These are phyloP conservation scores for Chironomus tepperi DNA, from an alignment of 1,140 invertebrate species.

Conservation along the genomic window DNA sequence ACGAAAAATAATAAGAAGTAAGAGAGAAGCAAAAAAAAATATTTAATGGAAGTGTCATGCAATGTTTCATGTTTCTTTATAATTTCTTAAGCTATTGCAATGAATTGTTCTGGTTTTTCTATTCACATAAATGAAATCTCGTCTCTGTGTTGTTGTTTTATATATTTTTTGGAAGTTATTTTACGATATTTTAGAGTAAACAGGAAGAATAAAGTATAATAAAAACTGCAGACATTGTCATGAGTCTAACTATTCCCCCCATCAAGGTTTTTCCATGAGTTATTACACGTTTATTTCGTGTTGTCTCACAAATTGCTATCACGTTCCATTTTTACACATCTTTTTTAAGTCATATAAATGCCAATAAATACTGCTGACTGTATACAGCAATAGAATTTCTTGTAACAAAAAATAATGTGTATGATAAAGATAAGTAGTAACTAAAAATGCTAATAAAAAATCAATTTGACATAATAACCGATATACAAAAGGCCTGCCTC, in stretches of 20 bases:
- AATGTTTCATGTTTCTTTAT: neutral
- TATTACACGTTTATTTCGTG: too few species aligned
- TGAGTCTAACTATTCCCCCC: too few species aligned
- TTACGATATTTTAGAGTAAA: too few species aligned
- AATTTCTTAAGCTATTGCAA: neutral
- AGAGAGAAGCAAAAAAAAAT: neutral
- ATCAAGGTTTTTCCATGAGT: too few species aligned
- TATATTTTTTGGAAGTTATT: neutral
- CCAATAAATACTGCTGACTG: too few species aligned
- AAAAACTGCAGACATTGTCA: too few species aligned
- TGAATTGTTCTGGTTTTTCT: neutral
- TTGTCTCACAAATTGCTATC: too few species aligned
- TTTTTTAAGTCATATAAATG: too few species aligned
- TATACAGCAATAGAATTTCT: too few species aligned
- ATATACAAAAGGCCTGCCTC: neutral
- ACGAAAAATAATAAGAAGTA: neutral
- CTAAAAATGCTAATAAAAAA: constrained; percentile 9
- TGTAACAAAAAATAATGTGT: too few species aligned
- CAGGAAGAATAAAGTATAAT: too few species aligned
- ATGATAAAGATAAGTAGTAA: neutral
- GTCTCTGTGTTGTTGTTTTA: neutral
- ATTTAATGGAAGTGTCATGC: neutral
- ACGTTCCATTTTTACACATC: too few species aligned
- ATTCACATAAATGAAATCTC: neutral
- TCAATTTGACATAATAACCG: constrained; percentile 23